These are phyloP conservation scores for Pyrrhia umbra DNA, from an alignment of 2,888 invertebrate species.

Conservation along the genomic window DNA sequence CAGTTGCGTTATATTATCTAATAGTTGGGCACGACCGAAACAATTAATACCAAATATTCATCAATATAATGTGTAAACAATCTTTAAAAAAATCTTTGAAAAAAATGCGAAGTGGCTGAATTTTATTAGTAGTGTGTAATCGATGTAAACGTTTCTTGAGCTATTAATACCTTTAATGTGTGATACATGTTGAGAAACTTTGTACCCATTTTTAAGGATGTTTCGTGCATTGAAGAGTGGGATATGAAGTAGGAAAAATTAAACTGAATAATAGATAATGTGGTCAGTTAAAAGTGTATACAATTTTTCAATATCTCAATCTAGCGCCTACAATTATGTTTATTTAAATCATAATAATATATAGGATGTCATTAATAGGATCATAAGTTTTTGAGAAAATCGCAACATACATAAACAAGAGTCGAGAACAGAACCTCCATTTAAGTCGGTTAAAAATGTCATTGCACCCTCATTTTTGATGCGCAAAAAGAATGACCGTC, in stretches of 20 bases:
- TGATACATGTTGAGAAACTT: not conserved
- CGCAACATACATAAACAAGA: too few species aligned
- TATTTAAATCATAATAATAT: too few species aligned
- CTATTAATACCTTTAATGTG: not conserved
- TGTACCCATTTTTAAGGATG: not conserved
- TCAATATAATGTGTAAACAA: slow-evolving; percentile 45
- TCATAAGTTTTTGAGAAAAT: too few species aligned
- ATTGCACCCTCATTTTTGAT: not conserved
- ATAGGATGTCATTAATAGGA: too few species aligned
- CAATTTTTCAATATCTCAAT: too few species aligned
- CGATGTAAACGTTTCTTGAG: not conserved
- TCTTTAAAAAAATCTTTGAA: slow-evolving; percentile 12
- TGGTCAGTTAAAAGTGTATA: too few species aligned
- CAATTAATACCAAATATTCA: slow-evolving; percentile 62
- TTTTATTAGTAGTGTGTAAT: slow-evolving; percentile 14
- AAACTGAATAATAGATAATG: too few species aligned
- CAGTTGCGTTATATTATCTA: slow-evolving; percentile 72
- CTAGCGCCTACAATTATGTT: too few species aligned
- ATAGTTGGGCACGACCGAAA: slow-evolving; percentile 70
- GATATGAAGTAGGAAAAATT: too few species aligned
- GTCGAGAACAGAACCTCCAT: too few species aligned
- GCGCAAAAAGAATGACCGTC: not conserved
- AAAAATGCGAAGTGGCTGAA: slow-evolving; percentile 15
- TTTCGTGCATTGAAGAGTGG: too few species aligned
- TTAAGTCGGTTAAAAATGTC: too few species aligned